These are phyloP conservation scores for Spea hammondii DNA, from an alignment of 2,797 vertebrate genomes.

Conservation along the genomic window DNA sequence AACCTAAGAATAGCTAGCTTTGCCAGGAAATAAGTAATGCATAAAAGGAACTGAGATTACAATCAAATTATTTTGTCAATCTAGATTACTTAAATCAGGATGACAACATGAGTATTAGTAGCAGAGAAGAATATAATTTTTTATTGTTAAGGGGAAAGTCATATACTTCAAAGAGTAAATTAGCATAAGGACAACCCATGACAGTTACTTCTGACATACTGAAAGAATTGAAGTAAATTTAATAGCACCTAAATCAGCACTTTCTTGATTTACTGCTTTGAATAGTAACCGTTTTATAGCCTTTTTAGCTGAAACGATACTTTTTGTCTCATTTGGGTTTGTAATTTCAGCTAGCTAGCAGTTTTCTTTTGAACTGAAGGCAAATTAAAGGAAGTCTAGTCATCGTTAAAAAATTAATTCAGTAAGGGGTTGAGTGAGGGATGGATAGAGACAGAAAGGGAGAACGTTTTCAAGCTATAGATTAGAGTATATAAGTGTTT, in stretches of 20 bases:
- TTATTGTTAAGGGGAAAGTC: conserved; percentile 35
- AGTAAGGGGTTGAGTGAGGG: no score
- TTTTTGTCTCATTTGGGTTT: conserved; percentile 40
- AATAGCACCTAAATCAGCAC: conserved; percentile 46
- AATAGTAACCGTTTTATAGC: conserved; percentile 42
- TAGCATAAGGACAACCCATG: conserved; percentile 49
- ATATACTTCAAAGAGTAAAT: conserved; percentile 49
- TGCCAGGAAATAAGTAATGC: no score
- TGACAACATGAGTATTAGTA: conserved; percentile 31
- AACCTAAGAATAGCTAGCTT: no score
- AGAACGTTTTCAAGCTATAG: no score
- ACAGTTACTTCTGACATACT: conserved; percentile 44
- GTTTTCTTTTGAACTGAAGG: conserved; percentile 19
- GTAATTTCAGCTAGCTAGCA: conserved; percentile 38
- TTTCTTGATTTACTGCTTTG: conserved; percentile 45
- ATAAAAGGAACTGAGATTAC: no score
- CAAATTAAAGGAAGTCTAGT: conserved; percentile 13
- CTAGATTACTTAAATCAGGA: conserved; percentile 8
- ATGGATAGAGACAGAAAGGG: no score
- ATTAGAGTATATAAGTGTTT: no score
- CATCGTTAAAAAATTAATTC: conserved; percentile 18
- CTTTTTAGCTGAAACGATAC: conserved; percentile 40
- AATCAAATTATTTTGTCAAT: conserved; percentile 35
- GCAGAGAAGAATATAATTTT: conserved; percentile 24
- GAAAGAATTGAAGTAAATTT: conserved; percentile 46